These are phyloP conservation scores for Steinernema hermaphroditum DNA, from an alignment of 2,888 invertebrate genomes.

Conservation along the genomic window DNA sequence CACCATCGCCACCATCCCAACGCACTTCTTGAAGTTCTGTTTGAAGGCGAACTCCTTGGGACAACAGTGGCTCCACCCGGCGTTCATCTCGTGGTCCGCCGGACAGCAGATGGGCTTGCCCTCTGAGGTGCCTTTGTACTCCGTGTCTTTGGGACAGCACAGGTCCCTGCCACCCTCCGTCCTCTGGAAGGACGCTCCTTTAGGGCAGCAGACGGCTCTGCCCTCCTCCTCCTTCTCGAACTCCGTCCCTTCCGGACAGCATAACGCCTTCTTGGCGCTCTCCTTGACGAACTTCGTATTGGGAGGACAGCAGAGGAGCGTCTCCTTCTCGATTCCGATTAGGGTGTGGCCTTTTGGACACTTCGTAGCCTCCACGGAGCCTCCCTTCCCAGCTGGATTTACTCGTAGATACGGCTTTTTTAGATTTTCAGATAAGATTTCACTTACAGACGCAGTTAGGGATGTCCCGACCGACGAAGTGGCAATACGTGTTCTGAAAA, in stretches of 20 bases:
- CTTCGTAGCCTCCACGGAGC: not conserved
- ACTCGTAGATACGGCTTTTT: too few relatives aligned
- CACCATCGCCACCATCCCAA: slow-evolving; percentile 13
- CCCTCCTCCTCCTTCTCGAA: slow-evolving; percentile 5
- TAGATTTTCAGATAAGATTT: too few relatives aligned
- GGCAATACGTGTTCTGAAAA: slow-evolving; percentile 19
- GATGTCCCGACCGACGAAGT: slow-evolving; percentile 8
- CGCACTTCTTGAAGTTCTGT: slow-evolving; percentile 20
- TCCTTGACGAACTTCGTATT: slow-evolving; percentile 32
- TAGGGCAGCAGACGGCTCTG: not conserved
- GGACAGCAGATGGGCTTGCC: slow-evolving; percentile 20
- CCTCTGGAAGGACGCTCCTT: slow-evolving; percentile 7
- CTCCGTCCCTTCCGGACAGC: not conserved
- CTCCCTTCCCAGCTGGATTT: slow-evolving; percentile 5
- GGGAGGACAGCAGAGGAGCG: slow-evolving; percentile 23
- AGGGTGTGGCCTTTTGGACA: slow-evolving; percentile 3
- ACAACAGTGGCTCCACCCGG: slow-evolving; percentile 18
- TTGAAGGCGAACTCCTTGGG: slow-evolving; percentile 7
- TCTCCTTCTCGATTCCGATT: slow-evolving; percentile 18
- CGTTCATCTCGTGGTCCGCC: not conserved
- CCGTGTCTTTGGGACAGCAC: slow-evolving; percentile 17
- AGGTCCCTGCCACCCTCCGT: slow-evolving; percentile 8
- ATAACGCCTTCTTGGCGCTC: slow-evolving; percentile 8
- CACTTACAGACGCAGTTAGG: slow-evolving; percentile 25
- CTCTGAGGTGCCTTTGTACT: slow-evolving; percentile 13